Conservation (phyloP, 2,797 vertebrate genomes). For the Thunnus albacares region DNA sequence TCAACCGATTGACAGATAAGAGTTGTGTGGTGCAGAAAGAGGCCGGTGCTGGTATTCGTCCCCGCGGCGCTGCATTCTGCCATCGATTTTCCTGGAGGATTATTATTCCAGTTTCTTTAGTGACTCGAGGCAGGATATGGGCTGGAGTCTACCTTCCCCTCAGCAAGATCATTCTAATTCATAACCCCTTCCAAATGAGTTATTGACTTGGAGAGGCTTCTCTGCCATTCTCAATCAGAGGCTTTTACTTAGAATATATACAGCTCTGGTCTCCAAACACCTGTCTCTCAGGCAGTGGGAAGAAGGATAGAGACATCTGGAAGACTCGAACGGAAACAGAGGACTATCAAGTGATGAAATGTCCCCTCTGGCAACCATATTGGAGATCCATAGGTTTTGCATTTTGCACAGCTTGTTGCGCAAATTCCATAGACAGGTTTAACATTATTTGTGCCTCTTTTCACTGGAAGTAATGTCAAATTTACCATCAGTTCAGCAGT, state of each 20-base stretch:
- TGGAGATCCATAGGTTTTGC: background rate
- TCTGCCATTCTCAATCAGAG: slow-evolving; percentile 69
- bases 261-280: slow-evolving; percentile 41
- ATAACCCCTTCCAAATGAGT: slow-evolving; percentile 84
- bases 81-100: slow-evolving; percentile 83
- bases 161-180: slow-evolving; percentile 85
- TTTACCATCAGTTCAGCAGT: background rate
- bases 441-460: background rate
- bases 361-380: background rate
- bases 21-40: slow-evolving; percentile 41
- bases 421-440: background rate
- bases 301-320: slow-evolving; percentile 39
- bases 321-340: slow-evolving; percentile 9
- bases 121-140: slow-evolving; percentile 63
- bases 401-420: slow-evolving; percentile 4
- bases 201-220: slow-evolving; percentile 80
- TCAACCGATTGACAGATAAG: slow-evolving; percentile 64
- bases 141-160: slow-evolving; percentile 78
- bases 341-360: slow-evolving; percentile 21
- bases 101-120: slow-evolving; percentile 81
- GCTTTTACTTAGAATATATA: slow-evolving; percentile 55
- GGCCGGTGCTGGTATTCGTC: slow-evolving; percentile 55
- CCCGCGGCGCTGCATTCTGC: slow-evolving; percentile 53
- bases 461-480: background rate
- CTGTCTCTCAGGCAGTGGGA: slow-evolving; percentile 39